Evolutionary conservation across 2,888 invertebrate genomes (phyloP).

Genomic region (Himalopsyche kuldschensis): DNA sequence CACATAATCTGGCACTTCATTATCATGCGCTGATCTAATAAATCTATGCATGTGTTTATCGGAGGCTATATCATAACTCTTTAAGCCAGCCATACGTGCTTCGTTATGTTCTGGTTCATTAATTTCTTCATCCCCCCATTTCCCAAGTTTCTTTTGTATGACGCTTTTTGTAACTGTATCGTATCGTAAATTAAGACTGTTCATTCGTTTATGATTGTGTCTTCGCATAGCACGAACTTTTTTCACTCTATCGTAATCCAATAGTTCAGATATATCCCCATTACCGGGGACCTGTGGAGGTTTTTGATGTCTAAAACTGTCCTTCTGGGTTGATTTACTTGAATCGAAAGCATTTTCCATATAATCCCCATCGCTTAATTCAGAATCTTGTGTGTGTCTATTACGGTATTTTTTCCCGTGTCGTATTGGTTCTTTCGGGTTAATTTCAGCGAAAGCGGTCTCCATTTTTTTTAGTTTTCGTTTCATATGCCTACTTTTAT

Average conservation of each 20-base stretch:
- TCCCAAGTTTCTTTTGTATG: slow-evolving; percentile 31
- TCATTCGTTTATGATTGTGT: slow-evolving; percentile 37
- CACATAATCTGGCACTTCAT: slow-evolving; percentile 13
- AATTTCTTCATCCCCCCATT: slow-evolving; percentile 7
- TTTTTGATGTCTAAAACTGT: neutral
- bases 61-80: neutral
- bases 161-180: slow-evolving; percentile 29
- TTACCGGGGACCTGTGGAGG: slow-evolving; percentile 12
- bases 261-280: slow-evolving; percentile 34
- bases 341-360: neutral
- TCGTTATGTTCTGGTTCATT: neutral
- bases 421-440: slow-evolving; percentile 23
- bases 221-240: slow-evolving; percentile 30
- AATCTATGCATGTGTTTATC: neutral
- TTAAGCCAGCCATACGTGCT: neutral
- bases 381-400: neutral
- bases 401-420: slow-evolving; percentile 34
- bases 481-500: slow-evolving; percentile 20
- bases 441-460: neutral
- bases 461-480: slow-evolving; percentile 29
- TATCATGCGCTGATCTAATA: slow-evolving; percentile 10
- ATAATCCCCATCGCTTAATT: neutral
- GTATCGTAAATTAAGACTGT: slow-evolving; percentile 35
- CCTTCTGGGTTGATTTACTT: neutral
- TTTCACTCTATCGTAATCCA: slow-evolving; percentile 32